Evolutionary conservation across 2,888 invertebrate species (phyloP).

Genomic region (Stenchaetothrips biformis): DNA sequence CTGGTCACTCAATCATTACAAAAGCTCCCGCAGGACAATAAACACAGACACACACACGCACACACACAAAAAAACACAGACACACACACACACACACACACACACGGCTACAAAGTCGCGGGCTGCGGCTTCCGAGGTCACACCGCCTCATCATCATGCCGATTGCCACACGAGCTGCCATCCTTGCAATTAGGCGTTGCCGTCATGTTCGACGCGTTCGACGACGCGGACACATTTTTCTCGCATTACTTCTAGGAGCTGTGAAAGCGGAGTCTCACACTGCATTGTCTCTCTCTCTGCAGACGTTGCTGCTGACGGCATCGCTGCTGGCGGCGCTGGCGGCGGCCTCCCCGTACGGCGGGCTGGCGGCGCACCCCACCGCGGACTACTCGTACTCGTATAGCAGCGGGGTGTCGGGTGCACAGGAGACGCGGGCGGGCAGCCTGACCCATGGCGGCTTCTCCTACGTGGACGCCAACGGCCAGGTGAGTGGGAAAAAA

Average conservation of each 20-base stretch:
- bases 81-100: background rate
- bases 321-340: background rate
- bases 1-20: too few relatives aligned
- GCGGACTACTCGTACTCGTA: constrained; percentile 11
- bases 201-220: background rate
- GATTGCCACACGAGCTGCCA: background rate
- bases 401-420: background rate
- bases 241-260: background rate
- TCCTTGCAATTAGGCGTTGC: background rate
- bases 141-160: too few relatives aligned
- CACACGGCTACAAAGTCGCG: background rate
- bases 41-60: background rate
- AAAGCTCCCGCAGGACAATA: too few relatives aligned
- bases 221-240: background rate
- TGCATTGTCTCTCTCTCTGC: background rate
- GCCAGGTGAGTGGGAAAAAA: constrained; percentile 43
- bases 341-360: background rate
- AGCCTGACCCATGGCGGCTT: constrained; percentile 58
- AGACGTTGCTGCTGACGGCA: background rate
- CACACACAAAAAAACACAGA: background rate
- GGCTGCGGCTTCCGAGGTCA: background rate
- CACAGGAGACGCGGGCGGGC: constrained; percentile 42
- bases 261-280: background rate
- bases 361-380: background rate
- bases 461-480: constrained; percentile 57